Base-by-base conservation (phyloP, 2,797 vertebrate genomes). In the Gadopsis bispinosus region DNA sequence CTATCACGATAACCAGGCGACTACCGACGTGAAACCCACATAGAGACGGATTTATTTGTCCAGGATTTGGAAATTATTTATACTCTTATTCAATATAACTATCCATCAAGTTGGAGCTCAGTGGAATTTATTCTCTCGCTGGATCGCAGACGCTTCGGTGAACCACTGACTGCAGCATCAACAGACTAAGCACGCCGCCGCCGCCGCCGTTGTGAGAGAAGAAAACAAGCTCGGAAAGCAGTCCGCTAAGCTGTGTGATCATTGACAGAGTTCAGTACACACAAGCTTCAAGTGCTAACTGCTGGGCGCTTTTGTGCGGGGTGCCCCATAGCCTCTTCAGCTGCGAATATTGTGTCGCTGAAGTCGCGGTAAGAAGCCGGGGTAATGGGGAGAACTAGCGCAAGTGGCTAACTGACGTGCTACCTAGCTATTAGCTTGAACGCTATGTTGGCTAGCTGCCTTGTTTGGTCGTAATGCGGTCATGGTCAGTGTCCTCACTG, bases 201-300 rank as follows among this genome's bases (percentile, higher is more conserved):
- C 80, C 41, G 78, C 73, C 79, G 84, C 77, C 85, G 87, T 81
- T 75, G 87, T 85, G 90, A 81, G 85, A 83, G 87, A 81, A 84
- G 90, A 90, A 92, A 91, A 93, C 85, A 91, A 91, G 87, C 91
- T 86, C 80, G 50, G 84, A 51, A 77, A 87, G 66, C 79, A 74
- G 80, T 80, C 78, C 69, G 83, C 88, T 82, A 55, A 86, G 92
- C 92, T 92, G 93, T 94, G 93, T 95, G 94, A 89, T 94, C 93
- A 94, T 94, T 95, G 93, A 93, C 93, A 95, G 93, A 93, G 92
- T 86, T 95, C 93, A 94, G 63, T 94, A 94, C 92, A 93, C 93
- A 94, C 89, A 73, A 16, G 90, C 90, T 80, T 56, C 59, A 8
- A 75, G 72, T 53, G 60, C 74, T 66, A 87, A 64, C 79, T 67